phyloP scores from a whole-genome alignment of 2,797 vertebrate species.

The Anolis apletophallus region DNA sequence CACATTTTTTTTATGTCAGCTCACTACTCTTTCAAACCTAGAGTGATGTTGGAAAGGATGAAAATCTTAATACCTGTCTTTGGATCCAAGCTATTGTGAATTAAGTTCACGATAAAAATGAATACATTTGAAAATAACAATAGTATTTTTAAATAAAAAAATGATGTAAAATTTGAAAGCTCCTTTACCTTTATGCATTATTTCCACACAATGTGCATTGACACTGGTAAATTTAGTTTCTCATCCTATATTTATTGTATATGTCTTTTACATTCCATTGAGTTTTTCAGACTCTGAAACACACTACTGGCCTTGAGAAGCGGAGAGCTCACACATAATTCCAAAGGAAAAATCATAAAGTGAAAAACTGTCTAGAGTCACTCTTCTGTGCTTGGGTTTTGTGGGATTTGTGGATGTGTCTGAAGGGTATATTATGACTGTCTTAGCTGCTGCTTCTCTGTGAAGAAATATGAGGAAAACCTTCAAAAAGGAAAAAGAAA shows the following conservation, averaged over 20 bases:
- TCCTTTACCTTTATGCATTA: neutral
- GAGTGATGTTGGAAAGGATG: too few species aligned
- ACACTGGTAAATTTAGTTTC: neutral
- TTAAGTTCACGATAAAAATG: neutral
- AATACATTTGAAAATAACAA: neutral
- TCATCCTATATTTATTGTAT: neutral
- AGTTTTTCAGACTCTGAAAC: slow-evolving; percentile 37
- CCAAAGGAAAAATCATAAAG: slow-evolving; percentile 62
- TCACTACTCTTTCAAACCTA: neutral
- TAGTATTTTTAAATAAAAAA: neutral
- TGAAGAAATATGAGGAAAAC: slow-evolving; percentile 50
- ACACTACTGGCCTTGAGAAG: slow-evolving; percentile 37
- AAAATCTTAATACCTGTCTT: neutral
- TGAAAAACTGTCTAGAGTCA: slow-evolving; percentile 48
- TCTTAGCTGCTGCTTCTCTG: slow-evolving; percentile 53
- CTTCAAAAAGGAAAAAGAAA: slow-evolving; percentile 40
- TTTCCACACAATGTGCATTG: neutral
- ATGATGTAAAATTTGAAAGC: neutral
- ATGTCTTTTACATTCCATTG: slow-evolving; percentile 47
- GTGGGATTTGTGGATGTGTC: slow-evolving; percentile 55
- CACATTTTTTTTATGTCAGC: neutral
- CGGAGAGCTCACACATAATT: slow-evolving; percentile 38
- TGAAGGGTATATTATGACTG: slow-evolving; percentile 55
- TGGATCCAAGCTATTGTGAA: neutral
- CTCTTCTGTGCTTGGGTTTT: slow-evolving; percentile 53